phyloP scores from a whole-genome alignment of 2,888 invertebrate species.

The Lasioglossum marginatum region DNA sequence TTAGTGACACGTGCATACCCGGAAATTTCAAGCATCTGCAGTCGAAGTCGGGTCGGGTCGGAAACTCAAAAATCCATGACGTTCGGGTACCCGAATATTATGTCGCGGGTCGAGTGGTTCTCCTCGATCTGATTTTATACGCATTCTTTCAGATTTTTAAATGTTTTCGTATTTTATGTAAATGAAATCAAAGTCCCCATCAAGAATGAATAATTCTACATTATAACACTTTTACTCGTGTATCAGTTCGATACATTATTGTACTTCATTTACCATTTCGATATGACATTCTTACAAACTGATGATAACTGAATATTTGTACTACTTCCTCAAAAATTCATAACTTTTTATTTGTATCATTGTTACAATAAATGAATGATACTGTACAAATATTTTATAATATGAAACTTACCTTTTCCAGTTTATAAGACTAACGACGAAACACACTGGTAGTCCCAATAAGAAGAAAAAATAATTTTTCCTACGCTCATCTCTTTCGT shows the following conservation, averaged over 20 bases:
- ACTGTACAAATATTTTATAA: neutral
- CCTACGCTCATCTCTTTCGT: neutral
- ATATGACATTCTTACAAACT: neutral
- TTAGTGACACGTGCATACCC: too few relatives aligned
- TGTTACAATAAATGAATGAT: neutral
- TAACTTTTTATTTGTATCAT: neutral
- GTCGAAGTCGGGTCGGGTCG: too few relatives aligned
- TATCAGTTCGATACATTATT: neutral
- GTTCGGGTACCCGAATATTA: too few relatives aligned
- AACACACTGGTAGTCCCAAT: constrained; percentile 21
- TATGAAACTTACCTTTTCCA: constrained; percentile 30
- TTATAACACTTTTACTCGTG: neutral
- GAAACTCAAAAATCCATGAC: too few relatives aligned
- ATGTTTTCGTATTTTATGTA: too few relatives aligned
- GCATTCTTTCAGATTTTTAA: too few relatives aligned
- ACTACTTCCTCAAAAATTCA: neutral
- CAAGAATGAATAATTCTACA: neutral
- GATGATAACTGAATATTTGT: neutral
- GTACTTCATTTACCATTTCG: neutral
- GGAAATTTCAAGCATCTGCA: too few relatives aligned
- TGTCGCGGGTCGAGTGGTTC: too few relatives aligned
- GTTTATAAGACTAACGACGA: constrained; percentile 17
- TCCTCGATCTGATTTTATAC: too few relatives aligned
- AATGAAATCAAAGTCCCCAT: too few relatives aligned
- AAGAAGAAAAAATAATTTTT: constrained; percentile 7